Base-by-base conservation (phyloP, 1,140 invertebrate species). In the Hypsibius dujardini region DNA sequence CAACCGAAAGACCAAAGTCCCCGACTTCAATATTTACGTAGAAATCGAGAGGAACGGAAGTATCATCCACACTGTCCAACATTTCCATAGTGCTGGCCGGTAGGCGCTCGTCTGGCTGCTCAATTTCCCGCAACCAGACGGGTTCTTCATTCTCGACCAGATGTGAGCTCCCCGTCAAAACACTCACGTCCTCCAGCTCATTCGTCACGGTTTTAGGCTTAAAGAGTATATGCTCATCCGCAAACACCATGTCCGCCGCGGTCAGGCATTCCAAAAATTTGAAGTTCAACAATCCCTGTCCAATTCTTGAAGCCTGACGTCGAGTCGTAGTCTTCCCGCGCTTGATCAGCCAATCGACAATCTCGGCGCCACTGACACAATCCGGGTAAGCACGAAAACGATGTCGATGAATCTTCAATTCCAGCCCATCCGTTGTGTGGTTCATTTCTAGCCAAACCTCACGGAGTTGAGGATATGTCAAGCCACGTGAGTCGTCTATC, bases 251-350 rank as follows among this genome's bases (percentile, higher is more conserved):
- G 47, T 84, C 78, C 67, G 77, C 79, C 79, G 83, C 78, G 78
- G 84, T 81, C 42, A 89, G 80, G 71, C 85, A 84, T 77, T 90
- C 87, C 70, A 93, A 83, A 74, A 87, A 88, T 46, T 86, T 86
- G 28, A 86, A 87, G 79, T 88, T 86, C 1, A 92, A 76, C 14
- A 94, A 79, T 15, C 87, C 86, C 80, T 92, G 89, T 40, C 89
- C 89, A 74, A 92, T 85, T 3, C 85, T 84, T 47, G 84, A 82
- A 3, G 88, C 90, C 2, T 15, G 40, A 15, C 70, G 69, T n/a
- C 71, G 46, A 28, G 1, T 71, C 46, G 69, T 71, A n/a, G 7
- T 71, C 71, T 1, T 46, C 12, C 73, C 73, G 76, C 86, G 86
- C 84, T 78, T 46, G 78, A 80, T 1, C 60, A 90, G 80, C 88